These are phyloP conservation scores for Rhincodon typus DNA, from an alignment of 2,797 vertebrate species.

Conservation along the genomic window DNA sequence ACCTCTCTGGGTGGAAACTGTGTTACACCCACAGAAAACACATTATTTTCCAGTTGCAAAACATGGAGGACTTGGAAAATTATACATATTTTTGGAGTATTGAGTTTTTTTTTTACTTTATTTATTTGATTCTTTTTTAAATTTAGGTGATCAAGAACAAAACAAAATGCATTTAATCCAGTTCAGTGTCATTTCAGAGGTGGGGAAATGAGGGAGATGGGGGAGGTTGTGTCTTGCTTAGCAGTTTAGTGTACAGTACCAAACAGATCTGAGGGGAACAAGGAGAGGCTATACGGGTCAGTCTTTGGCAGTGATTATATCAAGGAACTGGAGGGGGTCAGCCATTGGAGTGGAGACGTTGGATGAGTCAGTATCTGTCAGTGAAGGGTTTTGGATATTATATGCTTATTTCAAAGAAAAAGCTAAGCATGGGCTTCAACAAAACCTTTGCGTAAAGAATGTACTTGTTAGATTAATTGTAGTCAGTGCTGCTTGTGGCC, in stretches of 20 bases:
- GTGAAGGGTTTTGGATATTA: background rate
- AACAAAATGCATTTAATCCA: background rate
- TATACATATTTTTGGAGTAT: background rate
- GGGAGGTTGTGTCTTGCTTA: no score
- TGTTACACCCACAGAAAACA: constrained; percentile 13
- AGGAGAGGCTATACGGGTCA: background rate
- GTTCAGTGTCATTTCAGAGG: background rate
- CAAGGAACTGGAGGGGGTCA: background rate
- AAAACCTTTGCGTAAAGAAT: background rate
- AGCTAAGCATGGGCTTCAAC: background rate
- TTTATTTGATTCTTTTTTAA: background rate
- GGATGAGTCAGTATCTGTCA: background rate
- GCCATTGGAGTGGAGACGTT: background rate
- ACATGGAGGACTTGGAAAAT: background rate
- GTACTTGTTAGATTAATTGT: background rate
- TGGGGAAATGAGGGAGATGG: no score
- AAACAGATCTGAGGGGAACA: background rate
- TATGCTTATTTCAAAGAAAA: background rate
- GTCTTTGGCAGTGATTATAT: background rate
- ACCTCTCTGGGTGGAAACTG: constrained; percentile 12
- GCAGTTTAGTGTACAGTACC: background rate
- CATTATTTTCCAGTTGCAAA: background rate
- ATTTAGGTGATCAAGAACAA: background rate
- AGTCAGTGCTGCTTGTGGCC: background rate
- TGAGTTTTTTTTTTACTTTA: background rate